Percentiles rank a stretch among this genome's conserved stretches.
Conservation (phyloP, 2,888 invertebrate genomes). For the Noctua comes region DNA sequence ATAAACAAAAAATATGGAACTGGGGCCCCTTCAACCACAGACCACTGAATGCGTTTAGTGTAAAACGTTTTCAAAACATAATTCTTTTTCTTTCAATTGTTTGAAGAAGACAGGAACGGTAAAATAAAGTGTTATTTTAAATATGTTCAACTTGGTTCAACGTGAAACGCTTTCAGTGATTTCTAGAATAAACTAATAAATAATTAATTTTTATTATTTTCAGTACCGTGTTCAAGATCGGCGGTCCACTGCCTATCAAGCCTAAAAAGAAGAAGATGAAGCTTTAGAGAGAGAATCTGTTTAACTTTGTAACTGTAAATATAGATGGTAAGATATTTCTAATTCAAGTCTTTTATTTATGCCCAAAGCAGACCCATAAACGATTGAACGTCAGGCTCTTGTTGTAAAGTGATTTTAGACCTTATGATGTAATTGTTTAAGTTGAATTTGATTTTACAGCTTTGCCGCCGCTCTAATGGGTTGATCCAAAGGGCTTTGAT, state of each 20-base stretch:
- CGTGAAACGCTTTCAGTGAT: no score
- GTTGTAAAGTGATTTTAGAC: background rate
- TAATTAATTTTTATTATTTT: conserved; percentile 73
- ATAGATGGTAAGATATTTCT: conserved; percentile 58
- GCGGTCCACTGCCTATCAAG: conserved; percentile 94
- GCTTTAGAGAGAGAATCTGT: conserved; percentile 71
- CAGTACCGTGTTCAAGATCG: conserved; percentile 97
- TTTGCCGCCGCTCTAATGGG: background rate
- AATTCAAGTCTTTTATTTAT: conserved; percentile 29
- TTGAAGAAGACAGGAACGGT: no score
- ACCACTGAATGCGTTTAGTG: no score
- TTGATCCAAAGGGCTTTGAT: no score
- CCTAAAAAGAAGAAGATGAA: conserved; percentile 95
- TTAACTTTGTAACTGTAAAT: conserved; percentile 60
- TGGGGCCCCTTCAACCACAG: no score
- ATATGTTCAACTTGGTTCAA: no score
- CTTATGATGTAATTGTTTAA: background rate
- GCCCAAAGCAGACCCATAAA: background rate
- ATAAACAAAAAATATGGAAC: no score
- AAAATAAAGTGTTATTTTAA: no score
- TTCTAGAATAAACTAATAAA: no score
- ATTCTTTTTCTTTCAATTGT: no score
- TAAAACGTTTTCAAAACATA: no score
- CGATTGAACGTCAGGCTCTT: no score
- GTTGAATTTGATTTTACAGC: background rate